Conservation (phyloP, 2,797 vertebrate species). For the Poeciliopsis infans region DNA sequence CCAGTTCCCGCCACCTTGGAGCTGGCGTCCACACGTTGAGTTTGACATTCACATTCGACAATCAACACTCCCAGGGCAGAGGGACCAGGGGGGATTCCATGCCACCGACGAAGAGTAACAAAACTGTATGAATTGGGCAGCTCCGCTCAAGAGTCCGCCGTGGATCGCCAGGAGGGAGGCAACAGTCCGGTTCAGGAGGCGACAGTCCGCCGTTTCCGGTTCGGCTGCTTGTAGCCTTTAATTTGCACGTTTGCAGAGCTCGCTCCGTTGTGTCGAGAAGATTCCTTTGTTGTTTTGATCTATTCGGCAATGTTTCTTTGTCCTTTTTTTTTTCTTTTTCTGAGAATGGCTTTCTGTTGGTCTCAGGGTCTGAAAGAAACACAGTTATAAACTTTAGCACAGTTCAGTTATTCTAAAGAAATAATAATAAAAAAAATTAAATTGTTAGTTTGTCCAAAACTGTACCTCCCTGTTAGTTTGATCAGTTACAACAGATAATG, state of each 20-base stretch:
- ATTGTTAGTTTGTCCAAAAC: background rate
- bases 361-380: constrained; percentile 83
- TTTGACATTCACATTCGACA: constrained; percentile 40
- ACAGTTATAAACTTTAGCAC: constrained; percentile 11
- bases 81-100: constrained; percentile 14
- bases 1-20: constrained; percentile 20
- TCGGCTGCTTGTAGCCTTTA: constrained; percentile 18
- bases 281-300: constrained; percentile 50
- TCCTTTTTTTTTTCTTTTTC: constrained; percentile 61
- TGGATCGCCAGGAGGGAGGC: constrained; percentile 6
- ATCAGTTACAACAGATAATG: background rate
- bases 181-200: constrained; percentile 16
- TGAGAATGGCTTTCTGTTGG: constrained; percentile 86
- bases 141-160: constrained; percentile 30
- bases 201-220: constrained; percentile 22
- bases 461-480: background rate
- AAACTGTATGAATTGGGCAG: constrained; percentile 28
- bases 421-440: background rate
- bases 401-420: background rate
- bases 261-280: constrained; percentile 33
- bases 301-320: constrained; percentile 71
- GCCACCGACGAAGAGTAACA: constrained; percentile 35
- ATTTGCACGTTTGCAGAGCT: constrained; percentile 30
- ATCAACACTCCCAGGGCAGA: constrained; percentile 13
- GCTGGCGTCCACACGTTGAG: constrained; percentile 40